Evolutionary conservation across 2,888 invertebrate genomes (phyloP), one percentile per base, ranked within the genome.

Genomic region (Schizaphis graminum): DNA sequence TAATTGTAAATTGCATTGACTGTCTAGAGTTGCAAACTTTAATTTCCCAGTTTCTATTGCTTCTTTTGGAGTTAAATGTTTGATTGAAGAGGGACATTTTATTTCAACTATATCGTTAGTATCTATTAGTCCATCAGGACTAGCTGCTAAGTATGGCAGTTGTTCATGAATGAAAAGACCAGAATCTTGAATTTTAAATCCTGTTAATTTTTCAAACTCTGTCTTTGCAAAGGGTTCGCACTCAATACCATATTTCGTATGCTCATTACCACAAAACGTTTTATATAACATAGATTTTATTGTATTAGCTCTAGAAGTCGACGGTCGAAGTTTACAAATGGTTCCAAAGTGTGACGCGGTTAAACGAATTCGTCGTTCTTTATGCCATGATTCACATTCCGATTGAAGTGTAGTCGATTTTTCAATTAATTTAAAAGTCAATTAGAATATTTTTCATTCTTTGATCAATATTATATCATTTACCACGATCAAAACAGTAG

Each of bases 321-420:
- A 3, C 4, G 67, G 67, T 67, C 67, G n/a, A n/a, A 67, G n/a
- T 67, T 67, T 67, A 67, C n/a, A n/a, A 67, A 67, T n/a, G 67
- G n/a, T 67, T 67, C 41, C 89, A 35, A 89, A 89, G 35, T 89
- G 24, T 28, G 89, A 89, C 41, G 89, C 28, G 28, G 89, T 89
- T 57, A 89, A 89, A 41, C 89, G 89, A 44, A 89, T 57, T 89
- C 57, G 44, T 89, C 57, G 24, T 89, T 89, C 56, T 89, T 28
- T 89, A 89, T 41, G 89, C 57, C 89, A 89, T 10, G 41, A 26
- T 57, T 89, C 41, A 89, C 57, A 89, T 57, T 89, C 57, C 26
- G 89, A 89, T 57, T 89, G 89, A 53, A 87, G 87, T 87, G 13
- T 87, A 87, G 87, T 87, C 5, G 49, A 87, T 53, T 35, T 87